phyloP scores from a whole-genome alignment of 1,140 invertebrate species.

The Caenorhabditis tropicalis region DNA sequence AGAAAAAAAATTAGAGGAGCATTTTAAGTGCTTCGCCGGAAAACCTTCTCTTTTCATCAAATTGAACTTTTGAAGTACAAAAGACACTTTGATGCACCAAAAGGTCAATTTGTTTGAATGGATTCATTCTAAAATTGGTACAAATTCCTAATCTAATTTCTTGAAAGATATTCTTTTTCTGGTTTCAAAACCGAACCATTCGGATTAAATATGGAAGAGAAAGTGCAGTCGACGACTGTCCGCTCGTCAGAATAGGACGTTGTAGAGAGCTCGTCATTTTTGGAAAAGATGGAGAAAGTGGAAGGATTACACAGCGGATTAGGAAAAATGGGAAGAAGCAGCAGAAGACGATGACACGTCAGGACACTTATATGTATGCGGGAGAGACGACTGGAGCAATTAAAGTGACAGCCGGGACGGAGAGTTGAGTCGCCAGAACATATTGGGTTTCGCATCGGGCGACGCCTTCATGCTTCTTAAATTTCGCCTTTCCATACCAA shows the following conservation, averaged over 20 bases:
- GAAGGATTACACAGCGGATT: constrained; percentile 26
- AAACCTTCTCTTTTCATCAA: not conserved
- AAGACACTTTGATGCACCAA: not conserved
- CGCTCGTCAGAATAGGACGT: not conserved
- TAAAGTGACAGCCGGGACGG: constrained; percentile 29
- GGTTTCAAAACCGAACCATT: not conserved
- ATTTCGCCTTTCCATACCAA: not conserved
- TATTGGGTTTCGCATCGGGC: constrained; percentile 36
- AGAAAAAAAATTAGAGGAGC: constrained; percentile 10
- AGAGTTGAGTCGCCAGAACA: constrained; percentile 41
- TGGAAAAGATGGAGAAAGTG: constrained; percentile 5
- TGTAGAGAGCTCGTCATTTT: not conserved
- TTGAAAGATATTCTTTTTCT: too few relatives aligned
- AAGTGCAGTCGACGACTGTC: not conserved
- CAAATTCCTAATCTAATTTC: too few relatives aligned
- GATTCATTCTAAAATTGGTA: not conserved
- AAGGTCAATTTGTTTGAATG: not conserved
- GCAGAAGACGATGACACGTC: constrained; percentile 44
- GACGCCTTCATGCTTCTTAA: constrained; percentile 33
- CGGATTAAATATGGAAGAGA: not conserved
- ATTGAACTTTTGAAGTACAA: not conserved
- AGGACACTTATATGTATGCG: constrained; percentile 43
- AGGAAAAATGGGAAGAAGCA: constrained; percentile 16
- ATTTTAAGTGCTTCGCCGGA: not conserved
- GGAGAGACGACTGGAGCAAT: constrained; percentile 23